Percentiles rank a stretch among this genome's conserved stretches.
phyloP scores from a whole-genome alignment of 2,797 vertebrate genomes.

The Morelia viridis region DNA sequence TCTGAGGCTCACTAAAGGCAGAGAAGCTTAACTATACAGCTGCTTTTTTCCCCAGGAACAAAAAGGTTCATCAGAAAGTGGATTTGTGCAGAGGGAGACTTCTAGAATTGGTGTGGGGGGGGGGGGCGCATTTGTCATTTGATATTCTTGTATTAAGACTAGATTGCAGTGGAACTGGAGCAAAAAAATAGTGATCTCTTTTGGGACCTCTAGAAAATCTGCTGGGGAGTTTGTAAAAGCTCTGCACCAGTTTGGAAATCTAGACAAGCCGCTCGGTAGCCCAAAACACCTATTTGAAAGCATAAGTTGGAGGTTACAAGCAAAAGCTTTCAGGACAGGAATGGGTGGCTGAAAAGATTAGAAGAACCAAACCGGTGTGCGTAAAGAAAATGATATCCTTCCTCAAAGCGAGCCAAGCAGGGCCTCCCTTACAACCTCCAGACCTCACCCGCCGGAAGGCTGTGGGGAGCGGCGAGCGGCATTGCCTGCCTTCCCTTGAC shows the following conservation, averaged over 20 bases:
- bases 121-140: not conserved
- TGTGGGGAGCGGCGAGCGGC: not conserved
- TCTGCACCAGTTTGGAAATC: slow-evolving; percentile 26
- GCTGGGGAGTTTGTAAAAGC: slow-evolving; percentile 32
- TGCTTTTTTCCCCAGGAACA: not conserved
- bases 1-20: not conserved
- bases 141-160: not conserved
- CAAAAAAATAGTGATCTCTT: not conserved
- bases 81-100: not conserved
- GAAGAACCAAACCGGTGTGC: slow-evolving; percentile 19
- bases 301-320: slow-evolving; percentile 24
- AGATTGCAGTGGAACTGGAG: not conserved
- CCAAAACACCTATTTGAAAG: slow-evolving; percentile 29
- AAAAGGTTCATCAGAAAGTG: not conserved
- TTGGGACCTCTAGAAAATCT: slow-evolving; percentile 21
- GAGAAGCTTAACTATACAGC: not conserved
- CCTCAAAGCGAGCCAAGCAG: slow-evolving; percentile 31
- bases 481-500: not conserved
- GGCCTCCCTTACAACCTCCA: slow-evolving; percentile 37
- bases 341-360: not conserved
- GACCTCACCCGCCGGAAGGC: not conserved
- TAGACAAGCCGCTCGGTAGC: not conserved
- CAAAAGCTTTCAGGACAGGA: slow-evolving; percentile 36
- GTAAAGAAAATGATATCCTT: too few relatives aligned
- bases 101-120: not conserved